Base-by-base conservation (phyloP, 2,888 invertebrate genomes). In the Platerodrilus igneus region DNA sequence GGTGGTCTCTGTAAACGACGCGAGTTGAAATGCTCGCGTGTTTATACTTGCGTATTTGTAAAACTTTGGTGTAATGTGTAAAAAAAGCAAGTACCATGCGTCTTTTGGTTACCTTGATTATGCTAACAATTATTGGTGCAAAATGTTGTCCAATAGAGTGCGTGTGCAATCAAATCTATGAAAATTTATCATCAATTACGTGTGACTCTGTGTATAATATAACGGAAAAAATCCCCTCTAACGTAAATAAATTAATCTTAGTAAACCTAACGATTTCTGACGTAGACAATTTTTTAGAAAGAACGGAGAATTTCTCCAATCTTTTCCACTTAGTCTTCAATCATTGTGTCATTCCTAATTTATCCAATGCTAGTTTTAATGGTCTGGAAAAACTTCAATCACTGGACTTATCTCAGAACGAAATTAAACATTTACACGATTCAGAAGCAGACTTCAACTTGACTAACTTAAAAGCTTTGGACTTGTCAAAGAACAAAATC, bases 401-500 rank as follows among this genome's bases (percentile, higher is more conserved):
- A 21, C 50, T 63, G 11, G 55, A 60, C 43, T 46, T 61, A 25
- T 56, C 60, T 4, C 32, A 45, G 14, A 60, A 59, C 36, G 21
- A 45, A 27, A 47, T 63, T 14, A 47, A 45, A 25, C 45, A 57
- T 19, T 36, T 54, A 26, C 35, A 37, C 37, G 48, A 19, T 38
- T 57, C 11, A n/a, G 40, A 26, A 33, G 29, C 18, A 15, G 39
- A 18, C 14, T 48, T 54, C 39, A 64, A 65, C 47, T 45, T 66
- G 28, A 61, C 57, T 32, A 71, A 69, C 51, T 60, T 83, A 45
- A 68, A 72, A 53, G 66, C 70, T 47, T 66, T 84, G 49, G 79
- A 83, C 65, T 62, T 82, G 50, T 79, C 81, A 10, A 61, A 62
- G 37, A 83, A 83, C 60, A 64, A 66, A 53, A 66, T 83, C 49